Conservation (phyloP, 2,888 invertebrate genomes). For the Petrophora chlorosata region DNA sequence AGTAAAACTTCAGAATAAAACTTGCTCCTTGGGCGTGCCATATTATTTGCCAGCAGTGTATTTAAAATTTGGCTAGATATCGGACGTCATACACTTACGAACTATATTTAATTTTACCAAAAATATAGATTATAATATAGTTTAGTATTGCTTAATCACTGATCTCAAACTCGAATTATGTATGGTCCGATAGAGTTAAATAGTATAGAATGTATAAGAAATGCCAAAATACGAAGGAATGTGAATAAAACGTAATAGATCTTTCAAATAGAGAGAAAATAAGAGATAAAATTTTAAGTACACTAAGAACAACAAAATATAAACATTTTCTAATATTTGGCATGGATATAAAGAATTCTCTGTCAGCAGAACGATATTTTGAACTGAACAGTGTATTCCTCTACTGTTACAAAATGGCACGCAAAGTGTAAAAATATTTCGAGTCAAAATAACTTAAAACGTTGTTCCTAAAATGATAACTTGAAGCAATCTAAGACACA, state of each 20-base stretch:
- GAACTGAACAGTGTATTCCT: neutral
- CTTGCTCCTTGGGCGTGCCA: neutral
- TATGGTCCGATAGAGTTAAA: constrained; percentile 17
- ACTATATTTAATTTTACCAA: neutral
- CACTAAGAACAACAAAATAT: constrained; percentile 36
- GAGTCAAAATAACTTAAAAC: constrained; percentile 18
- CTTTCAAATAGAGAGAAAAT: constrained; percentile 13
- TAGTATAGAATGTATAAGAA: constrained; percentile 12
- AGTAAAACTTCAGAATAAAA: neutral
- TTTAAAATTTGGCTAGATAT: constrained; percentile 9
- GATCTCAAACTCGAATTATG: constrained; percentile 4
- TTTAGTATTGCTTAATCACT: constrained; percentile 5
- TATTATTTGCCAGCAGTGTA: neutral
- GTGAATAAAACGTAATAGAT: constrained; percentile 17
- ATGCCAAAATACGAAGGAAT: constrained; percentile 34
- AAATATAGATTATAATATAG: neutral
- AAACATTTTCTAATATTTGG: constrained; percentile 39
- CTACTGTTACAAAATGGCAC: constrained; percentile 38
- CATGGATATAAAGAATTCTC: constrained; percentile 23
- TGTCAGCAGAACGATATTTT: neutral
- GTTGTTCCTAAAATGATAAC: constrained; percentile 18
- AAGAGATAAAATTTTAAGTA: constrained; percentile 34
- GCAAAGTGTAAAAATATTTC: constrained; percentile 21
- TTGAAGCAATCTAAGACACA: neutral
- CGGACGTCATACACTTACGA: constrained; percentile 7